Base-by-base conservation (phyloP, 2,888 invertebrate genomes). In the Perdita meconis region DNA sequence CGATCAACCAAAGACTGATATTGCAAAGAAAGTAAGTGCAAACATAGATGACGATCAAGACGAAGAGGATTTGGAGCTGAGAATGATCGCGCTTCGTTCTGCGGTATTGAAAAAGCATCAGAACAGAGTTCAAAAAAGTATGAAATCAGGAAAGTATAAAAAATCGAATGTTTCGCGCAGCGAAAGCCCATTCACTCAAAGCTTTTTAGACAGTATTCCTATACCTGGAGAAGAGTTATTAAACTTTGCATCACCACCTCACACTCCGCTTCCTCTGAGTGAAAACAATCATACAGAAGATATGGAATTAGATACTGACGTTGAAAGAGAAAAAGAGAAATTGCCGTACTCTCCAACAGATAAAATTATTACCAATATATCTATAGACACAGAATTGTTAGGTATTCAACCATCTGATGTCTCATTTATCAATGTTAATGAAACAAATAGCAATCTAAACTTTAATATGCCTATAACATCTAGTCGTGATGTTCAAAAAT, bases 1-100 rank as follows among this genome's bases (percentile, higher is more conserved):
- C 10, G 68, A 84, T 12, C 22, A 59, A 16, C 13, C 38, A 0
- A 65, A 75, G n/a, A 50, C 6, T 40, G 73, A 71, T 13, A 51
- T 60, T 16, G 50, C 44, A 4, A 78, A 67, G 16, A 75, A 61
- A 42, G 12, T 24, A 4, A 30, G 30, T 3, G 30, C 59, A 3
- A 81, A 74, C 34, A 61, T 78, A 34, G 78, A 83, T 8, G 82
- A 84, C 2, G 93, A 94, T 75, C 94, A 94, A 76, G 95, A 95
- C 80, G 94, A 93, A 88, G 95, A 95, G 86, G 94, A 95, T 76
- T 92, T 94, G 63, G 93, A 95, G 83, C 90, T 96, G 57, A 93
- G 96, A 81, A 91, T 95, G 82, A 95, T 95, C 80, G 96, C 95
- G 65, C 91, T 96, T n/a, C 94, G 94, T 83, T 95, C 96, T n/a